phyloP scores from a whole-genome alignment of 2,113 vertebrate species.

The Lepus timidus region DNA sequence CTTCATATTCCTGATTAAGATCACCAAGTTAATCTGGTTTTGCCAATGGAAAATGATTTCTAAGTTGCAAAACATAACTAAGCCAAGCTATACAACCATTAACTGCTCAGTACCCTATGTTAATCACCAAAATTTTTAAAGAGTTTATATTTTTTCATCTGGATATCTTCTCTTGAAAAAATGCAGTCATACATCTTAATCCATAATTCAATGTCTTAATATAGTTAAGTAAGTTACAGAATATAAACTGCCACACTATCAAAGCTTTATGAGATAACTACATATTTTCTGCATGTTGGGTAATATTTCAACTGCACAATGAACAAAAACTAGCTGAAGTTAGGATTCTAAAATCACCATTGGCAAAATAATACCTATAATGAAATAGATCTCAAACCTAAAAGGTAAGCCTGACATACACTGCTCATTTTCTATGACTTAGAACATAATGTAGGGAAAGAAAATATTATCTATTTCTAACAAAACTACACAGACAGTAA shows the following conservation, averaged over 20 bases:
- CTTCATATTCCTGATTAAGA: constrained; percentile 11
- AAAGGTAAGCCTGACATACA: constrained; percentile 34
- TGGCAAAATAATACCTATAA: constrained; percentile 37
- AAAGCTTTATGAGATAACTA: constrained; percentile 45
- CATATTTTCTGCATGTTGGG: background rate
- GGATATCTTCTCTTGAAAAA: constrained; percentile 34
- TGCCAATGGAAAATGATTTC: constrained; percentile 10
- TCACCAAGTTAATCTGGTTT: constrained; percentile 12
- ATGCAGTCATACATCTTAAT: background rate
- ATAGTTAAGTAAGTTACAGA: constrained; percentile 12
- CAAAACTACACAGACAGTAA: constrained; percentile 28
- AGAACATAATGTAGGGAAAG: constrained; percentile 46
- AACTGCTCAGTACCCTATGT: background rate
- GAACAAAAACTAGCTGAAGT: constrained; percentile 44
- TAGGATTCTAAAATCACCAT: constrained; percentile 1
- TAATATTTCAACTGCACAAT: constrained; percentile 1
- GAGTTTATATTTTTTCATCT: background rate
- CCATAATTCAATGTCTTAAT: constrained; percentile 26
- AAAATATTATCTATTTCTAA: constrained; percentile 61
- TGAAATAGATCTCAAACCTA: constrained; percentile 55
- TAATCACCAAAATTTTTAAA: constrained; percentile 27
- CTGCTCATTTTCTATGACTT: constrained; percentile 53
- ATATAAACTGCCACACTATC: background rate
- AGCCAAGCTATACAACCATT: background rate
- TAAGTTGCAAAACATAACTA: constrained; percentile 9